Conservation (phyloP, 92 coral and sea anemone genomes). For the Siderastrea siderea region DNA sequence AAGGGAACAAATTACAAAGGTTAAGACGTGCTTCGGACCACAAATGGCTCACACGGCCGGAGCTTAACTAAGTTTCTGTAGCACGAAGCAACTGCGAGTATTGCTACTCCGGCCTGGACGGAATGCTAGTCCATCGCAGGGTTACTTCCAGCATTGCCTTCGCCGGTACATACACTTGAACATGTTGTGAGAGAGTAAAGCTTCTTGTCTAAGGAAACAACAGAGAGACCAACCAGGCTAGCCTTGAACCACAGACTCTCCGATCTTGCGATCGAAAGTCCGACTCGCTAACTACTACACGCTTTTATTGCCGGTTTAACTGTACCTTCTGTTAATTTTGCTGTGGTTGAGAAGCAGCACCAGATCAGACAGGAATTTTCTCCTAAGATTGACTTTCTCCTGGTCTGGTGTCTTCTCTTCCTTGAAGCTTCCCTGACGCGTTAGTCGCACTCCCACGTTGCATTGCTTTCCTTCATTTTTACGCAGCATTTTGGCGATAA, state of each 20-base stretch:
- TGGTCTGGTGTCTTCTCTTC: constrained; percentile 29
- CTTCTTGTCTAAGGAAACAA: too few species aligned
- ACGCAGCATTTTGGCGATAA: constrained; percentile 91
- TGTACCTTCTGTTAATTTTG: constrained; percentile 91
- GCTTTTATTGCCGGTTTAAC: too few species aligned
- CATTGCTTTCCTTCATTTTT: constrained; percentile 66
- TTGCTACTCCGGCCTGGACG: neutral
- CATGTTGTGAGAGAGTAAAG: too few species aligned
- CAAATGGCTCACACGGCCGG: neutral
- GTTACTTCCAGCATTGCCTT: neutral
- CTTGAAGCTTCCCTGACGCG: constrained; percentile 70
- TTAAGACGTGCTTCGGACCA: neutral
- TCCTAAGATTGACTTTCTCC: constrained; percentile 83
- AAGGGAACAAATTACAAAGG: too few species aligned
- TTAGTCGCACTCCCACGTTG: constrained; percentile 53
- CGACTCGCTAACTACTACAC: too few species aligned
- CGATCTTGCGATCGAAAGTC: too few species aligned
- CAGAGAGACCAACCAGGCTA: too few species aligned
- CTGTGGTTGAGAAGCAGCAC: constrained; percentile 93
- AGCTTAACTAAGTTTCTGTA: neutral
- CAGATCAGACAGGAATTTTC: constrained; percentile 93
- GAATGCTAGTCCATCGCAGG: neutral
- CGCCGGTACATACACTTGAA: neutral
- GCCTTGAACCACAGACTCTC: neutral
- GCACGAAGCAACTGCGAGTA: neutral